phyloP scores from a whole-genome alignment of 2,888 invertebrate genomes.

The Apodemia hepburni region DNA sequence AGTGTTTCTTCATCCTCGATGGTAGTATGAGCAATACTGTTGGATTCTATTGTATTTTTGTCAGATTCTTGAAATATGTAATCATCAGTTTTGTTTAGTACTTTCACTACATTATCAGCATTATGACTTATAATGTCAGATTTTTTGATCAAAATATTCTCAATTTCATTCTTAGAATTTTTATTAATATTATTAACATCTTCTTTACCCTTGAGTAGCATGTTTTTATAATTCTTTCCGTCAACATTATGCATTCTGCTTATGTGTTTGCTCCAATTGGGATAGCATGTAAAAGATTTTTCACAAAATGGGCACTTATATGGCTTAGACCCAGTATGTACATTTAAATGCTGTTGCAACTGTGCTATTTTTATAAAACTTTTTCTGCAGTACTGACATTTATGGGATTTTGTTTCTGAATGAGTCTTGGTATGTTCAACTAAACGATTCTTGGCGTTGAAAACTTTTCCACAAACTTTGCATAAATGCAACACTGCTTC shows the following conservation, averaged over 20 bases:
- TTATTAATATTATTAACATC: constrained; percentile 18
- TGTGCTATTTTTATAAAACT: constrained; percentile 45
- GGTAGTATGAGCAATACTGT: neutral
- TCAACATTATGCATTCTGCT: constrained; percentile 50
- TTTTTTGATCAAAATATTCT: neutral
- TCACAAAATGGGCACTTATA: constrained; percentile 78
- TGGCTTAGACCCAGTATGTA: constrained; percentile 77
- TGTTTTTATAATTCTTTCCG: constrained; percentile 35
- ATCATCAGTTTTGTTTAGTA: neutral
- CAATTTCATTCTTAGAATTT: constrained; percentile 8
- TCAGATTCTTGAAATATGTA: constrained; percentile 20
- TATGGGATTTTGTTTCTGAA: constrained; percentile 61
- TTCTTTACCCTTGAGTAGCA: constrained; percentile 21
- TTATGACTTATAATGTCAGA: neutral
- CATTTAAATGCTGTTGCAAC: constrained; percentile 76
- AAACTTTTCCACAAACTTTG: constrained; percentile 78
- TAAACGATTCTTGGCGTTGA: constrained; percentile 60
- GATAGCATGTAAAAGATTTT: constrained; percentile 75
- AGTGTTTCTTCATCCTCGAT: neutral
- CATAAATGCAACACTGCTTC: constrained; percentile 69
- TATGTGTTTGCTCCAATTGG: constrained; percentile 81
- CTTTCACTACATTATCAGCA: neutral
- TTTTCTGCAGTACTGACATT: constrained; percentile 77
- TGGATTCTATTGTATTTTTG: neutral
- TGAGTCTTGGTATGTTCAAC: constrained; percentile 55